Percentiles rank a stretch among this genome's conserved stretches.
Evolutionary conservation across 2,888 invertebrate genomes (phyloP).

Genomic region (Phasia obesa): DNA sequence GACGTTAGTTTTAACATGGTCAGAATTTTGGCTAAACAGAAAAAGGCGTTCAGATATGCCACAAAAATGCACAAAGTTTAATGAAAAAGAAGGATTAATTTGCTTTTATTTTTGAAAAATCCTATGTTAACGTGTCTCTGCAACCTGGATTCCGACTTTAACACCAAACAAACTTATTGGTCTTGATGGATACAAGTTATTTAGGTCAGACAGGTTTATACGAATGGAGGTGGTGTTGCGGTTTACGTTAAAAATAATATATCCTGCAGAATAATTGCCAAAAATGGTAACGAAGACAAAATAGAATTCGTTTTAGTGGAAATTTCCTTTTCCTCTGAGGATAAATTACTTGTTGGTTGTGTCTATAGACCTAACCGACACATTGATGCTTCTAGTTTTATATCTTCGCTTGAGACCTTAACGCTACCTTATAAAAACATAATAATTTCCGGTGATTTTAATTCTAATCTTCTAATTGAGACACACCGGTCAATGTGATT

Average conservation of each 20-base stretch:
- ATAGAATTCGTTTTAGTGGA: neutral
- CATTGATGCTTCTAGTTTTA: neutral
- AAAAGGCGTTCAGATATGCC: too few relatives aligned
- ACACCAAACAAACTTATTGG: neutral
- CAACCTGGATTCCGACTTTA: neutral
- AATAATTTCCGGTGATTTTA: neutral
- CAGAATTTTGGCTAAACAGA: constrained; percentile 1
- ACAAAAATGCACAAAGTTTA: too few relatives aligned
- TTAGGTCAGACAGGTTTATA: neutral
- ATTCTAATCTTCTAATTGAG: too few relatives aligned
- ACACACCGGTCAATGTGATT: too few relatives aligned
- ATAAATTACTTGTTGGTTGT: neutral
- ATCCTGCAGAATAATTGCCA: neutral
- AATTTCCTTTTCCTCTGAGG: neutral
- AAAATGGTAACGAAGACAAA: neutral
- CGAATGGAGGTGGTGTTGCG: neutral
- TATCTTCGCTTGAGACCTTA: neutral
- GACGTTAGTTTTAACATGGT: constrained; percentile 5
- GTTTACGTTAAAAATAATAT: neutral
- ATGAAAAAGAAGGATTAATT: neutral
- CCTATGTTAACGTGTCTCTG: neutral
- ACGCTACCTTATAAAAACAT: neutral
- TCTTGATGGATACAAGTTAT: neutral
- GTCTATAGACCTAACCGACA: neutral
- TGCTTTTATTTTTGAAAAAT: neutral